Evolutionary conservation across 2,888 invertebrate genomes (phyloP).

Genomic region (Morpho helenor): DNA sequence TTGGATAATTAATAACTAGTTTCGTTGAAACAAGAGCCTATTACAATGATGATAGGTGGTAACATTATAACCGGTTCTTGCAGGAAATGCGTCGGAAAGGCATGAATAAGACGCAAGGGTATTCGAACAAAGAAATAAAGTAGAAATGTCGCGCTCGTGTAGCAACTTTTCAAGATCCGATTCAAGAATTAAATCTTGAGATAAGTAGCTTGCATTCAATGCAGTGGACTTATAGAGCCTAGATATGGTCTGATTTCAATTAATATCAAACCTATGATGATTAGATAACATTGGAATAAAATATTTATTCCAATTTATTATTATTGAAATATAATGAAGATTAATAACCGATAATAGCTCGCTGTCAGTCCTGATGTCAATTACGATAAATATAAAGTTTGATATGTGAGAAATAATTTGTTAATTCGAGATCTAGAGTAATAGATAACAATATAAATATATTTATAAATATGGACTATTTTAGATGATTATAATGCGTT

Average conservation of each 20-base stretch:
- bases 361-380: conserved; percentile 6
- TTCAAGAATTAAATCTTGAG: conserved; percentile 6
- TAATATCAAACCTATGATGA: conserved; percentile 3
- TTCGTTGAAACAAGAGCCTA: conserved; percentile 37
- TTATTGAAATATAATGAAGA: background rate
- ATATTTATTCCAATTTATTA: conserved; percentile 1
- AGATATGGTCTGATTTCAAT: conserved; percentile 4
- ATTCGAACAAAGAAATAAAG: conserved; percentile 23
- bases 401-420: too few relatives aligned
- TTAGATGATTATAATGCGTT: too few relatives aligned
- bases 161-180: conserved; percentile 12
- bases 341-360: background rate
- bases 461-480: too few relatives aligned
- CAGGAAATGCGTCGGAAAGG: conserved; percentile 37
- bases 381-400: too few relatives aligned
- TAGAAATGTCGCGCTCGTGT: conserved; percentile 12
- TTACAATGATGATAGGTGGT: conserved; percentile 33
- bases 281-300: conserved; percentile 6
- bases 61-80: conserved; percentile 47
- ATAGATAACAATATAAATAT: too few relatives aligned
- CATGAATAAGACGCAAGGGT: conserved; percentile 25
- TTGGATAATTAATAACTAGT: conserved; percentile 51
- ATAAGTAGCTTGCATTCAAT: conserved; percentile 6
- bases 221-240: conserved; percentile 3
- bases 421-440: too few relatives aligned